These are phyloP conservation scores for Latheticus oryzae DNA, from an alignment of 2,888 invertebrate genomes.

Conservation along the genomic window DNA sequence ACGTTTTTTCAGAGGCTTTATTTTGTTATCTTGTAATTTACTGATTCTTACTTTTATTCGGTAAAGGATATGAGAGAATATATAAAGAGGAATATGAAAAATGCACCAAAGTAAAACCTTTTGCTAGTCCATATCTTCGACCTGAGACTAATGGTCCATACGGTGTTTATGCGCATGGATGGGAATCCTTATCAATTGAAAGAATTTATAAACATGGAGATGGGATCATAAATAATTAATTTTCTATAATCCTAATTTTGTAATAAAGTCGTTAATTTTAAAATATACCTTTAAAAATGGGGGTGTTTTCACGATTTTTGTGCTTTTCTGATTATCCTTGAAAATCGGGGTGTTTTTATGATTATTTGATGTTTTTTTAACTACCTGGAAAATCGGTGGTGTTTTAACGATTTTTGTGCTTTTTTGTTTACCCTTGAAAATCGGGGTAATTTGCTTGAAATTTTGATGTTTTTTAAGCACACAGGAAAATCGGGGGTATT, in stretches of 20 bases:
- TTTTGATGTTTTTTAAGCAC: no score
- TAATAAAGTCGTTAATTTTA: background rate
- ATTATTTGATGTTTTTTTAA: constrained; percentile 3
- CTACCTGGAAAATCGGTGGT: background rate
- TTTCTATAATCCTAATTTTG: constrained; percentile 10
- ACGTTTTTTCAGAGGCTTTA: constrained; percentile 24
- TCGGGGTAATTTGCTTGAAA: no score
- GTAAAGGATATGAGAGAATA: no score
- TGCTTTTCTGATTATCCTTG: no score
- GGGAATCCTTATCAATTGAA: constrained; percentile 23
- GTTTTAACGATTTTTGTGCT: constrained; percentile 1
- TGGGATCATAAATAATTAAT: no score
- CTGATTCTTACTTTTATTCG: constrained; percentile 25
- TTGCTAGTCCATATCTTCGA: background rate
- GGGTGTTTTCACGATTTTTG: no score
- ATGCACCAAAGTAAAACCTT: no score
- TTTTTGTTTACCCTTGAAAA: constrained; percentile 14
- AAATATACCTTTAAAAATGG: no score
- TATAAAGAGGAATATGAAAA: no score
- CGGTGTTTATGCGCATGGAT: constrained; percentile 13
- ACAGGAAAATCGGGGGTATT: no score
- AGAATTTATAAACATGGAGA: constrained; percentile 25
- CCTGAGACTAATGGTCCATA: constrained; percentile 17
- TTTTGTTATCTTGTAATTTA: constrained; percentile 23
- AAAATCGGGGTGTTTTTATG: no score